A percentile compares a stretch with the other conserved stretches of the same genome.
phyloP scores from a whole-genome alignment of 2,113 vertebrate genomes.

The Hypocryptadius cinnamomeus region DNA sequence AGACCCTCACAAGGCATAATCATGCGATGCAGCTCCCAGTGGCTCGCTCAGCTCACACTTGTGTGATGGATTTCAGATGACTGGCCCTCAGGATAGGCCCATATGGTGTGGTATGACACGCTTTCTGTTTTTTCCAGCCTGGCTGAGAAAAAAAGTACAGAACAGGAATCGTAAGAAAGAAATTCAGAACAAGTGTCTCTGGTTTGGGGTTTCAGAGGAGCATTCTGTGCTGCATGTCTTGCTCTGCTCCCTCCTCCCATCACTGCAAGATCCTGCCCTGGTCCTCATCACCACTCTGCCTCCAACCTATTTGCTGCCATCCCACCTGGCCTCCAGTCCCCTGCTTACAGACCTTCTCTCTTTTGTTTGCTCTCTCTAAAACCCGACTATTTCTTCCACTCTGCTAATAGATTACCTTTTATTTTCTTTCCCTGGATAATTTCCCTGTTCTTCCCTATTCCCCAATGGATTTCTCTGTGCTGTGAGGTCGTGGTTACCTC shows the following conservation, averaged over 20 bases:
- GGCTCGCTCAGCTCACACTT: background rate
- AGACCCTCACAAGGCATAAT: background rate
- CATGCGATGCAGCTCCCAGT: background rate
- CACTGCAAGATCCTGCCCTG: background rate
- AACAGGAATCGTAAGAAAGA: background rate
- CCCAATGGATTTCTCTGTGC: background rate
- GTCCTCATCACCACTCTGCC: background rate
- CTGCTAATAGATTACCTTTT: background rate
- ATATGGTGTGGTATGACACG: background rate
- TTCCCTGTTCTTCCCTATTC: background rate
- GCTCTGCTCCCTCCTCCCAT: background rate
- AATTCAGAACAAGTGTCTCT: background rate
- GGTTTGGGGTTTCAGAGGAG: background rate
- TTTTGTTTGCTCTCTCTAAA: background rate
- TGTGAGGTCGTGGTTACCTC: background rate
- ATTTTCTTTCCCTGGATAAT: background rate
- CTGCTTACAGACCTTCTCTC: background rate
- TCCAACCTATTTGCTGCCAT: background rate
- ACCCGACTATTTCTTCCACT: background rate
- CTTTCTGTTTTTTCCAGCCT: background rate
- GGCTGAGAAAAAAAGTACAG: background rate
- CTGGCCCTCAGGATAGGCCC: constrained; percentile 23
- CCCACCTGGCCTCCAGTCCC: background rate
- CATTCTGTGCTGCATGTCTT: background rate
- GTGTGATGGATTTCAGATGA: background rate